A percentile compares a stretch with the other conserved stretches of the same genome.
These are phyloP conservation scores for Nebria brevicollis DNA, from an alignment of 2,888 invertebrate genomes.

Conservation along the genomic window DNA sequence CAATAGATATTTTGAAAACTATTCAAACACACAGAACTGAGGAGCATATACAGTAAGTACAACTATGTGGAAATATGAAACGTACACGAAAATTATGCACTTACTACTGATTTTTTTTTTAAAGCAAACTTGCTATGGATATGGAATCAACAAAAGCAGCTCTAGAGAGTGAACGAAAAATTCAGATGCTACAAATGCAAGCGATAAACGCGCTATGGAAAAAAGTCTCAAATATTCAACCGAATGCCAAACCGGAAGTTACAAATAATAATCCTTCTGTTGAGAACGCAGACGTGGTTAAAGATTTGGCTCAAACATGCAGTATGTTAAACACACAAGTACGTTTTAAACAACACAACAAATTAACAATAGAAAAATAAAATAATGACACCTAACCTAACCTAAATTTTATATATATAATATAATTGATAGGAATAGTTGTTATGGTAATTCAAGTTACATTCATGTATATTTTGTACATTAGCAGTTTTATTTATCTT, in stretches of 20 bases:
- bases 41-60: constrained; percentile 82
- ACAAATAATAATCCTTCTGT: constrained; percentile 54
- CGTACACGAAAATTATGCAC: background rate
- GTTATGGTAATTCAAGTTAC: background rate
- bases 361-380: background rate
- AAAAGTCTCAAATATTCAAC: constrained; percentile 79
- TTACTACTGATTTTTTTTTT: background rate
- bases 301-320: constrained; percentile 81
- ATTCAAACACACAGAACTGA: constrained; percentile 81
- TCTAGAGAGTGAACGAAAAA: constrained; percentile 83
- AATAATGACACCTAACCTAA: background rate
- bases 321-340: constrained; percentile 79
- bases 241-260: constrained; percentile 56
- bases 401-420: too few relatives aligned
- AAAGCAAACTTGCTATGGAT: constrained; percentile 81
- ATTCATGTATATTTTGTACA: background rate
- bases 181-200: constrained; percentile 89
- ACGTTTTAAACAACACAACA: constrained; percentile 47
- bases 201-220: constrained; percentile 92
- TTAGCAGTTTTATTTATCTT: background rate
- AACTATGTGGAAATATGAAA: background rate
- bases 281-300: constrained; percentile 72
- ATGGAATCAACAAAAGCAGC: constrained; percentile 88
- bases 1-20: constrained; percentile 71
- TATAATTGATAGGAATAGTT: too few relatives aligned